Percentiles rank a stretch among this genome's conserved stretches.
These are phyloP conservation scores for Heliconius nattereri DNA, from an alignment of 1,140 invertebrate genomes.

Conservation along the genomic window DNA sequence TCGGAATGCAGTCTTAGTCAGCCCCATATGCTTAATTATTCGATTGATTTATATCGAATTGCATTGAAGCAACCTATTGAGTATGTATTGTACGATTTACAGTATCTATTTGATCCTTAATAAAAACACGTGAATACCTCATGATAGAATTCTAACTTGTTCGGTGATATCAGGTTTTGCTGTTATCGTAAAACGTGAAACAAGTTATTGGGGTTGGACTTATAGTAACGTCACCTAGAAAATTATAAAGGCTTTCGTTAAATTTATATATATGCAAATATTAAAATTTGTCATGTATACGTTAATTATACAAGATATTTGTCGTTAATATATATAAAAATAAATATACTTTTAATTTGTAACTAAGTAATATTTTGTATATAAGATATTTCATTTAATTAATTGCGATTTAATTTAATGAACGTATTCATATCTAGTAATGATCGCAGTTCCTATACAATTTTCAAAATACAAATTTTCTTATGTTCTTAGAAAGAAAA, in stretches of 20 bases:
- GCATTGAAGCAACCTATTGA: constrained; percentile 24
- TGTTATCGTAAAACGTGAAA: neutral
- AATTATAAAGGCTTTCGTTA: neutral
- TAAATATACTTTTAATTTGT: no score
- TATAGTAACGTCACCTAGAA: neutral
- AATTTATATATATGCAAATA: neutral
- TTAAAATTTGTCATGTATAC: neutral
- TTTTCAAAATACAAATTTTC: no score
- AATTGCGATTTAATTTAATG: no score
- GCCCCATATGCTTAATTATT: constrained; percentile 41
- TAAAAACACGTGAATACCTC: constrained; percentile 28
- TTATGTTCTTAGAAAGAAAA: no score
- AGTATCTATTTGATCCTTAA: constrained; percentile 25
- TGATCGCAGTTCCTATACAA: no score
- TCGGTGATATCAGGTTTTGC: constrained; percentile 22
- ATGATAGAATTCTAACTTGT: constrained; percentile 20
- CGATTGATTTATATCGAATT: constrained; percentile 29
- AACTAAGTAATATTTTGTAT: no score
- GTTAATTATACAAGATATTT: neutral
- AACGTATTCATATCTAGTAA: no score
- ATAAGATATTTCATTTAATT: no score
- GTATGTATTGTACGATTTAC: constrained; percentile 18
- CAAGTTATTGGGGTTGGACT: constrained; percentile 7
- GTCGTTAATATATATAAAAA: neutral
- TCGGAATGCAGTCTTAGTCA: constrained; percentile 24